Percentiles rank a stretch among this genome's conserved stretches.
Evolutionary conservation across 2,888 invertebrate genomes (phyloP).

Genomic region (Melinaea menophilus): DNA sequence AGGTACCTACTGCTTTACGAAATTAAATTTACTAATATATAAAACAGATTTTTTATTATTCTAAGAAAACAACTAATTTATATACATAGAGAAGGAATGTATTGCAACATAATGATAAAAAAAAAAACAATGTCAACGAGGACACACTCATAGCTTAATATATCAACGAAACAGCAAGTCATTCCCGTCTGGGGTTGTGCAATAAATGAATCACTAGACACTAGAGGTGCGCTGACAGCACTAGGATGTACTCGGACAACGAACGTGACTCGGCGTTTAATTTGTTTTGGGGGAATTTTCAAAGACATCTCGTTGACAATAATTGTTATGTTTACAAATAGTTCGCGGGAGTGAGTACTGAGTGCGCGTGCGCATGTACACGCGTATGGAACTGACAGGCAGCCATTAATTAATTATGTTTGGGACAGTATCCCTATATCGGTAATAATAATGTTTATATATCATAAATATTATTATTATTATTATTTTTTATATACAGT

Average conservation of each 20-base stretch:
- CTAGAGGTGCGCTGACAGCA: slow-evolving; percentile 29
- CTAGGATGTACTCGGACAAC: slow-evolving; percentile 17
- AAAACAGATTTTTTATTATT: too few relatives aligned
- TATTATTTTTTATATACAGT: neutral
- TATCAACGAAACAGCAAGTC: slow-evolving; percentile 18
- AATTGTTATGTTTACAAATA: neutral
- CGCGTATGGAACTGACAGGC: neutral
- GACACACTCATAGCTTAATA: slow-evolving; percentile 18
- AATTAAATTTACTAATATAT: too few relatives aligned
- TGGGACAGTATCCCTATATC: neutral
- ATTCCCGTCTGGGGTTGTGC: slow-evolving; percentile 29
- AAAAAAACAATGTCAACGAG: slow-evolving; percentile 9
- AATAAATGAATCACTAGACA: slow-evolving; percentile 32
- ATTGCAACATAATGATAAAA: slow-evolving; percentile 6
- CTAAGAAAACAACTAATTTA: too few relatives aligned
- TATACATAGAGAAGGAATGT: neutral
- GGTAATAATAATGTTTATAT: neutral
- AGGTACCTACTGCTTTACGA: too few relatives aligned
- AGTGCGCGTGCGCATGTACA: slow-evolving; percentile 3
- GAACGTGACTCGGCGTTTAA: slow-evolving; percentile 27
- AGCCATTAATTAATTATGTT: neutral
- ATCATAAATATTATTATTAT: too few relatives aligned
- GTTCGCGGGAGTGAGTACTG: neutral
- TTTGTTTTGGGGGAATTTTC: neutral
- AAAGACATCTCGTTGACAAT: neutral